These are phyloP conservation scores for Xiphorhynchus elegans DNA, from an alignment of 2,113 vertebrate genomes.

Conservation along the genomic window DNA sequence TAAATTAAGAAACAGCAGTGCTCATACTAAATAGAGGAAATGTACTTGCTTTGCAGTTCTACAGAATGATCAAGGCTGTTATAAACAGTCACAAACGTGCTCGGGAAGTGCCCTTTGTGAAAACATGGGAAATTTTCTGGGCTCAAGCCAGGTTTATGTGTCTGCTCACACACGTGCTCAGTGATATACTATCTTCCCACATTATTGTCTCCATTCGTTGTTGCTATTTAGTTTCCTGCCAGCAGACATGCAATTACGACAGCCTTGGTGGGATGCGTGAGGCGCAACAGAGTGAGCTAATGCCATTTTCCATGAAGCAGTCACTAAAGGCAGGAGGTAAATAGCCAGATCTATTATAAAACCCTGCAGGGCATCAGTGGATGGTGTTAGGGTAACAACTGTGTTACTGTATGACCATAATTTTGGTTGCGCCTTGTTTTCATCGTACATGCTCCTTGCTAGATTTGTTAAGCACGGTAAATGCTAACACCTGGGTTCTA, in stretches of 20 bases:
- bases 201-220: neutral
- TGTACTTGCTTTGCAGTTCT: neutral
- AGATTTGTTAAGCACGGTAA: neutral
- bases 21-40: neutral
- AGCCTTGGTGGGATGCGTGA: neutral
- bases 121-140: neutral
- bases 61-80: neutral
- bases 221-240: neutral
- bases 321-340: neutral
- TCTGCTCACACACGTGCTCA: neutral
- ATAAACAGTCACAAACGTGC: neutral
- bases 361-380: neutral
- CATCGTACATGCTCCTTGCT: neutral
- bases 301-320: fast-evolving
- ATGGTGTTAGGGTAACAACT: neutral
- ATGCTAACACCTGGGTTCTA: neutral
- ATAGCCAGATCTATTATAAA: neutral
- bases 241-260: neutral
- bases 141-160: neutral
- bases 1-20: neutral
- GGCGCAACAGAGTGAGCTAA: neutral
- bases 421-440: neutral
- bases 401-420: neutral
- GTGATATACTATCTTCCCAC: neutral
- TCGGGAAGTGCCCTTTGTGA: neutral